phyloP scores from a whole-genome alignment of 1,140 invertebrate genomes.

The Heliothis virescens region DNA sequence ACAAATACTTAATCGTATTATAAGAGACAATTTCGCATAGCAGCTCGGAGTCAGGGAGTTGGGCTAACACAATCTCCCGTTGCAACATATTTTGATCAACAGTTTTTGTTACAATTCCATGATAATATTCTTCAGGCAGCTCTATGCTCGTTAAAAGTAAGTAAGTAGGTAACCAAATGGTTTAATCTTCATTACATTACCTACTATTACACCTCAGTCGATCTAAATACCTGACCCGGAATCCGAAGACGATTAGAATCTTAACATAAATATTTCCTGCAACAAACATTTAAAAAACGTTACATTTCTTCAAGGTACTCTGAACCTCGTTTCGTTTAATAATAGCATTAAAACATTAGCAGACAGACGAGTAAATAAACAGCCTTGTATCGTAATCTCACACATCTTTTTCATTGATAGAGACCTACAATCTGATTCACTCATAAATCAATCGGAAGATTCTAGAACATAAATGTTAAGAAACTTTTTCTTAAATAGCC shows the following conservation, averaged over 20 bases:
- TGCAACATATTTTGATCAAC: neutral
- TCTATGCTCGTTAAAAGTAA: no score
- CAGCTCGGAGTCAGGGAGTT: neutral
- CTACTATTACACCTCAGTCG: neutral
- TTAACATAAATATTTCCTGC: constrained; percentile 2
- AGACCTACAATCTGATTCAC: no score
- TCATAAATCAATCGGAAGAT: no score
- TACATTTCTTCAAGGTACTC: constrained; percentile 25
- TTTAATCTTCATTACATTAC: neutral
- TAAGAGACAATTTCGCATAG: no score
- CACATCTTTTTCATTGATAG: constrained; percentile 12
- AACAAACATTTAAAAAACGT: neutral
- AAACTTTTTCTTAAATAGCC: no score
- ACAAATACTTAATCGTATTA: no score
- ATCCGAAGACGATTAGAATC: neutral
- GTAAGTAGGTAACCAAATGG: no score
- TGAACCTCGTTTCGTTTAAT: neutral
- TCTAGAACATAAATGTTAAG: no score
- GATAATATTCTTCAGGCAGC: no score
- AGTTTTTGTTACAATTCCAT: no score
- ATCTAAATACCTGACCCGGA: neutral
- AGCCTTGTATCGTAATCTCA: neutral
- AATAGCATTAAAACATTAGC: constrained; percentile 17
- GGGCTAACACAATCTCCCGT: neutral
- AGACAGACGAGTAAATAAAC: constrained; percentile 25